These are phyloP conservation scores for Platyrinchus mystaceus DNA, from an alignment of 2,797 vertebrate species.

Conservation along the genomic window DNA sequence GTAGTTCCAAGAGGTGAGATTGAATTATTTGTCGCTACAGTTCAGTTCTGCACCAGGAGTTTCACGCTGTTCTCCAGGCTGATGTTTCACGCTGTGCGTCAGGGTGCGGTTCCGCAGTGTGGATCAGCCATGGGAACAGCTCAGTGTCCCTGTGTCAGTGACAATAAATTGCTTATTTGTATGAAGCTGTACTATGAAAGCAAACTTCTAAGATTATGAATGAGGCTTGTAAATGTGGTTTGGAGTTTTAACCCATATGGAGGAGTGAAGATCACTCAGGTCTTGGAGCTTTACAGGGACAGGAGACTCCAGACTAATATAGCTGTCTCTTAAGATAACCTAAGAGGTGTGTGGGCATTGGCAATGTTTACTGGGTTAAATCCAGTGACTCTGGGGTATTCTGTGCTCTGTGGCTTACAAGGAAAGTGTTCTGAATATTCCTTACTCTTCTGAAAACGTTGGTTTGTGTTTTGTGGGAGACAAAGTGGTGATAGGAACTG, in stretches of 20 bases:
- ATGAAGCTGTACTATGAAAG: neutral
- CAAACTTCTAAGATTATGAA: neutral
- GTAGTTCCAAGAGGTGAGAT: neutral
- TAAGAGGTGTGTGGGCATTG: neutral
- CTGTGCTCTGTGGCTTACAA: neutral
- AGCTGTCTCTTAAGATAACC: neutral
- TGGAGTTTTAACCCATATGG: neutral
- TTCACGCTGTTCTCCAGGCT: neutral
- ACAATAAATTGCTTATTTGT: neutral
- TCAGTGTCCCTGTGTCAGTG: neutral
- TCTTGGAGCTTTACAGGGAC: neutral
- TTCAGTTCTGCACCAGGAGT: neutral
- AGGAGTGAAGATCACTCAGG: neutral
- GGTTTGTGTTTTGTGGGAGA: neutral
- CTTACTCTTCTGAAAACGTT: neutral
- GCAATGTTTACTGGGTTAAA: neutral
- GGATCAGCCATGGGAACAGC: neutral
- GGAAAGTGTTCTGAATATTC: neutral
- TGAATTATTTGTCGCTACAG: neutral
- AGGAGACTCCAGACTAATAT: neutral
- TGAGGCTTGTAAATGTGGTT: neutral
- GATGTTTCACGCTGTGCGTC: rapidly evolving
- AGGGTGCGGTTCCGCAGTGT: rapidly evolving
- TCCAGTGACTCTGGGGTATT: neutral
- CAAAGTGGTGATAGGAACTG: neutral